Evolutionary conservation across 2,113 vertebrate genomes (phyloP).

Genomic region (Marmota monax): DNA sequence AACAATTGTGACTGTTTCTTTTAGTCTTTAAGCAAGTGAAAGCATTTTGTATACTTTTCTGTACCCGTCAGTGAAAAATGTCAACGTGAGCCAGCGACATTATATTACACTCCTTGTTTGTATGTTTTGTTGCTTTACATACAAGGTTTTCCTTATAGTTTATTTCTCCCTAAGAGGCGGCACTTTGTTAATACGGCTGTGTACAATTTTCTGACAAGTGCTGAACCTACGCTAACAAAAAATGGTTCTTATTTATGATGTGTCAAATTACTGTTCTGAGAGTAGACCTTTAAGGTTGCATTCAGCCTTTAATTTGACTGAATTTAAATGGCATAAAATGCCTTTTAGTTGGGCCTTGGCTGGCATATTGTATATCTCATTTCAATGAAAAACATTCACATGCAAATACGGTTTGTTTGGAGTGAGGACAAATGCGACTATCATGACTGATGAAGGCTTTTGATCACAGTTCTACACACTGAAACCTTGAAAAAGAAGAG

Average conservation of each 20-base stretch:
- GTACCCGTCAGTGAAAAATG: constrained; percentile 38
- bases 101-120: constrained; percentile 48
- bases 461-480: constrained; percentile 89
- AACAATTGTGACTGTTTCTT: not conserved
- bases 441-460: constrained; percentile 91
- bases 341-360: constrained; percentile 88
- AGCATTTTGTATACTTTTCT: constrained; percentile 2
- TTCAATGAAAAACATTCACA: constrained; percentile 95
- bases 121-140: constrained; percentile 72
- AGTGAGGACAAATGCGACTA: constrained; percentile 90
- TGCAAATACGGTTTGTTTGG: constrained; percentile 95
- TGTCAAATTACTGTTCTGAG: constrained; percentile 89
- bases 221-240: constrained; percentile 84
- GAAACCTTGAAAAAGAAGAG: constrained; percentile 88
- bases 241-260: constrained; percentile 87
- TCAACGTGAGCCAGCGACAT: constrained; percentile 62
- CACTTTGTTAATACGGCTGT: constrained; percentile 80
- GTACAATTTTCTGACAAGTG: constrained; percentile 86
- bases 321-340: constrained; percentile 89
- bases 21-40: constrained; percentile 42
- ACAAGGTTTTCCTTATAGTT: constrained; percentile 65
- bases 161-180: constrained; percentile 77
- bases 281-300: constrained; percentile 89
- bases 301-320: constrained; percentile 90
- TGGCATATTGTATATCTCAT: constrained; percentile 91